Percentiles rank a stretch among this genome's conserved stretches.
These are phyloP conservation scores for Myiozetetes cayanensis DNA, from an alignment of 2,113 vertebrate species.

Conservation along the genomic window DNA sequence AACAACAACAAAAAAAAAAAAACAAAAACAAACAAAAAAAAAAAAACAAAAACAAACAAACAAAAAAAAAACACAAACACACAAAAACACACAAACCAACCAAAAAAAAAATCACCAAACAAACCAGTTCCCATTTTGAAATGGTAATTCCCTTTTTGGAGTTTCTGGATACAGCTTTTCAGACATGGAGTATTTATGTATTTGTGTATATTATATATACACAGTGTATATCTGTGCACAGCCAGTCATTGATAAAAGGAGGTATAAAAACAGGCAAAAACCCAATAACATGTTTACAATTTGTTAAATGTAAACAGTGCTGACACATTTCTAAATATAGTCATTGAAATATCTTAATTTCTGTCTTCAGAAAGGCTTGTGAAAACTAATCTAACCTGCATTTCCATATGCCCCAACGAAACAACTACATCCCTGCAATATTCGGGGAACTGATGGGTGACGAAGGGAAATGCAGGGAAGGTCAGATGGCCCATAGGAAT, in stretches of 20 bases:
- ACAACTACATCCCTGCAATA: background rate
- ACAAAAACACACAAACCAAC: no score
- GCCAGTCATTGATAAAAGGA: background rate
- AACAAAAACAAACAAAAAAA: no score
- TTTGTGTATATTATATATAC: no score
- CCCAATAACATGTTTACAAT: background rate
- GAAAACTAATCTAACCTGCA: background rate
- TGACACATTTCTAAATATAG: background rate
- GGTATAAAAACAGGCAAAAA: background rate
- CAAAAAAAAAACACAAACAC: background rate
- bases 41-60: no score
- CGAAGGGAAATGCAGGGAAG: background rate
- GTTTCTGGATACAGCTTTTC: background rate
- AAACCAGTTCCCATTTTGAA: background rate
- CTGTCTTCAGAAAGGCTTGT: conserved; percentile 11
- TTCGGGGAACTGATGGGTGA: background rate
- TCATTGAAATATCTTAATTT: background rate
- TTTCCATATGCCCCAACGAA: background rate
- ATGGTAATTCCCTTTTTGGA: background rate
- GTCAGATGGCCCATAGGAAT: background rate
- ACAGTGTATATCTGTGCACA: no score
- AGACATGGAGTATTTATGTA: background rate
- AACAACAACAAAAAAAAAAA: background rate
- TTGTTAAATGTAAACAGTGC: background rate
- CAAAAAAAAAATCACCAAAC: background rate